A percentile compares a stretch with the other conserved stretches of the same genome.
Evolutionary conservation across 1,140 invertebrate species (phyloP).

Genomic region (Antheraea pernyi): DNA sequence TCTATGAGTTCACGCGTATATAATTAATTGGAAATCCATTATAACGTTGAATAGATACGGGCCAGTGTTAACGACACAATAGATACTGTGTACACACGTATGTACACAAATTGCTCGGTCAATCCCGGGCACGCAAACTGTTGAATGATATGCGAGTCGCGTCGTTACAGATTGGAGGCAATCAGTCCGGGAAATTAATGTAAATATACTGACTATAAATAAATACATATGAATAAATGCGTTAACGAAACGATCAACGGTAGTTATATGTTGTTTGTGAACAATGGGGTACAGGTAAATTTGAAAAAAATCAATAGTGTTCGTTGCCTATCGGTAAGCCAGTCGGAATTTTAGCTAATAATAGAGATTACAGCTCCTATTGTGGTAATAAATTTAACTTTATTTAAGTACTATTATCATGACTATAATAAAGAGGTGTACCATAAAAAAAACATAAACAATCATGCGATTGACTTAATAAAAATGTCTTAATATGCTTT

Average conservation of each 20-base stretch:
- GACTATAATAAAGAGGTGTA: background rate
- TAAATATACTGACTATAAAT: background rate
- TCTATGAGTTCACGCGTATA: background rate
- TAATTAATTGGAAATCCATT: conserved; percentile 19
- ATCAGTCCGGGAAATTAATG: conserved; percentile 20
- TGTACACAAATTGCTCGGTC: conserved; percentile 4
- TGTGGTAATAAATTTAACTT: background rate
- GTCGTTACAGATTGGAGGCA: conserved; percentile 35
- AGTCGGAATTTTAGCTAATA: no score
- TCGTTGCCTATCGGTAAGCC: no score
- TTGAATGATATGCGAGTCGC: conserved; percentile 33
- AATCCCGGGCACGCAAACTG: conserved; percentile 31
- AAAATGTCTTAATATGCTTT: background rate
- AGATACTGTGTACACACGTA: conserved; percentile 9
- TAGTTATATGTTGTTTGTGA: no score
- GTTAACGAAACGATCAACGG: background rate
- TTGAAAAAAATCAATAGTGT: no score
- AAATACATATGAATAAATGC: background rate
- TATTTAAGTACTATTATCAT: background rate
- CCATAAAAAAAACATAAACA: background rate
- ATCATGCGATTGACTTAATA: background rate
- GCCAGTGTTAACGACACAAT: conserved; percentile 23
- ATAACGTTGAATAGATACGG: conserved; percentile 8
- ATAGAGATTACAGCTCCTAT: background rate
- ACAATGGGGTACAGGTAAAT: no score